Percentiles rank a stretch among this genome's conserved stretches.
phyloP scores from a whole-genome alignment of 2,113 vertebrate genomes.

The Salvelinus namaycush region DNA sequence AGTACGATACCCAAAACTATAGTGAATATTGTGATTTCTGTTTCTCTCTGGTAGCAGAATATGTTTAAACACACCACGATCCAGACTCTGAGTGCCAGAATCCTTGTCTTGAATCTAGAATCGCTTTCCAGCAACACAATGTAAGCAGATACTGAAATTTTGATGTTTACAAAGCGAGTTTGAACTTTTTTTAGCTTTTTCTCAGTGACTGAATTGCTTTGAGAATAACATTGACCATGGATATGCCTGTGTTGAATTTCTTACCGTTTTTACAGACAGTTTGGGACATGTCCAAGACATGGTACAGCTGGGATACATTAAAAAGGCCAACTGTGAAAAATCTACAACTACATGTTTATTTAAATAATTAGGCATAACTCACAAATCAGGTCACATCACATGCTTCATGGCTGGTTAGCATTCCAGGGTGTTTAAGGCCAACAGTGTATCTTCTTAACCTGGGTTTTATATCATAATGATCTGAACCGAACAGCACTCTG shows the following conservation, averaged over 20 bases:
- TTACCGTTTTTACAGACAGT: slow-evolving; percentile 43
- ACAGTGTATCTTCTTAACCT: slow-evolving; percentile 11
- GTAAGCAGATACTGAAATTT: slow-evolving; percentile 34
- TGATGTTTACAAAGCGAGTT: slow-evolving; percentile 22
- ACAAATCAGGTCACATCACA: slow-evolving; percentile 9
- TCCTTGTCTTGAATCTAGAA: not conserved
- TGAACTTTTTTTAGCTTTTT: slow-evolving; percentile 1
- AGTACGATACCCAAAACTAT: slow-evolving; percentile 27
- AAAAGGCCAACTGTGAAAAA: slow-evolving; percentile 43
- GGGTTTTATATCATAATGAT: not conserved
- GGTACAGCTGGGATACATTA: slow-evolving; percentile 47
- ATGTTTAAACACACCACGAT: not conserved
- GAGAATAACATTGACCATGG: slow-evolving; percentile 21
- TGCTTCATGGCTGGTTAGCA: not conserved
- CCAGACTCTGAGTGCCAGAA: slow-evolving; percentile 3
- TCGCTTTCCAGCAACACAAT: not conserved
- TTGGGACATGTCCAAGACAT: slow-evolving; percentile 38
- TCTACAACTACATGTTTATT: slow-evolving; percentile 49
- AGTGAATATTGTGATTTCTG: slow-evolving; percentile 19
- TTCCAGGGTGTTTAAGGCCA: slow-evolving; percentile 12
- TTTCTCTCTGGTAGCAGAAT: slow-evolving; percentile 6
- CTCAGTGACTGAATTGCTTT: slow-evolving; percentile 31
- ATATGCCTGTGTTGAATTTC: slow-evolving; percentile 40
- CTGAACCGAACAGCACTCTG: not conserved
- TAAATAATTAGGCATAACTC: slow-evolving; percentile 38